A percentile compares a stretch with the other conserved stretches of the same genome.
Conservation (phyloP, 1,140 invertebrate species). For the Panulirus ornatus region DNA sequence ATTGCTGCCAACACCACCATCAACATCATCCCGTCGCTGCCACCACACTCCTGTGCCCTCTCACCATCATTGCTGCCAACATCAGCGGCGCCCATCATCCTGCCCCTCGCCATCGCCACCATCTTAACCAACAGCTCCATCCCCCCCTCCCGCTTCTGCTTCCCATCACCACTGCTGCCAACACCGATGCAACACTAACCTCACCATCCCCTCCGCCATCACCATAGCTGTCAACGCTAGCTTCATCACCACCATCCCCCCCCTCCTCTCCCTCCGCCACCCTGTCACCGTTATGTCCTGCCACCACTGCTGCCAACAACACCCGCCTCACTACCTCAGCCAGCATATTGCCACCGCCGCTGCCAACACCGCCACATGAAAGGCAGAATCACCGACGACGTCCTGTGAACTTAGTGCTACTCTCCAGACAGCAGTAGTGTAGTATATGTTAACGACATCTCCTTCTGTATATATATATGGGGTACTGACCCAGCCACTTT, state of each 20-base stretch:
- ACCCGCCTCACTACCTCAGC: too few species aligned
- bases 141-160: neutral
- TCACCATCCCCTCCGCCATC: neutral
- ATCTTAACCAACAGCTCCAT: neutral
- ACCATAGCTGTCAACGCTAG: neutral
- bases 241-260: neutral
- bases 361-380: too few species aligned
- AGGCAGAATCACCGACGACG: too few species aligned
- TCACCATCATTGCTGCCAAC: neutral
- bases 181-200: neutral
- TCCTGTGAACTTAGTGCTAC: too few species aligned
- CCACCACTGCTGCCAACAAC: too few species aligned
- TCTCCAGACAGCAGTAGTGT: too few species aligned
- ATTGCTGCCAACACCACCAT: neutral
- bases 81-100: too few species aligned
- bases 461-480: too few species aligned
- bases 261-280: too few species aligned
- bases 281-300: neutral
- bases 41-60: neutral
- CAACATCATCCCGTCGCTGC: neutral
- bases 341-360: too few species aligned
- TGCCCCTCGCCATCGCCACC: conserved; percentile 1
- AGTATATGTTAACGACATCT: too few species aligned
- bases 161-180: neutral
- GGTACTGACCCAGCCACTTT: too few species aligned